Evolutionary conservation across 1,140 invertebrate species (phyloP), one percentile per base, ranked within the genome.

Genomic region (Lordiphosa stackelbergi): DNA sequence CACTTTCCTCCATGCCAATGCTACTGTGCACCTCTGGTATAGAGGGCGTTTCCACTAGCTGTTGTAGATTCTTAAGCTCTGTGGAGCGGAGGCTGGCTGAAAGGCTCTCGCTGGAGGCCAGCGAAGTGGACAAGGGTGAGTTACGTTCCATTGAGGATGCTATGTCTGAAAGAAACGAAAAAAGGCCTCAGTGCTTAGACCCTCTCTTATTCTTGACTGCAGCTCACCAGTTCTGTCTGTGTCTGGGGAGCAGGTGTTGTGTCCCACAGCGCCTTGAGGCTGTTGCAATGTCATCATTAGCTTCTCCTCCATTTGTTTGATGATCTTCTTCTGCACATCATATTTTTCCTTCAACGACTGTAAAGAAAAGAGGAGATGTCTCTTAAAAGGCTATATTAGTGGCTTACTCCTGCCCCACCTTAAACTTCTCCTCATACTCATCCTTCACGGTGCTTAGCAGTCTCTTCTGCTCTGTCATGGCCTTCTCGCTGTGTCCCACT

Each of bases 321-420:
- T 93, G 24, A 93, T 92, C 22, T 91, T 89, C 69, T 92, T 90
- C 66, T 94, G 91, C 5, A 91, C 90, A 47, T 90, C 89, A 78
- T 94, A 95, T 79, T 94, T 94, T 40, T 92, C 92, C 70, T 93
- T 92, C 2, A 94, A 88, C 3, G 92, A 90, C 84, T 91, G 35
- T 4, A 68, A 66, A 5, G 10, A 10, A 5, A 24, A 38, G 1
- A 62, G 48, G 10, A 35, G 37, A 10, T n/a, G 13, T 28, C 13
- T 28, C 13, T 16, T 36, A 37, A 28, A 47, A 5, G 3, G 10
- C 16, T 2, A 8, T 4, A 10, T 11, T n/a, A 12, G 4, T 31
- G 28, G 6, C 28, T 8, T 8, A 8, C 1, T 2, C 48, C 24
- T 57, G 6, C 31, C 60, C 43, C 63, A 90, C 90, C 84, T 89